Base-by-base conservation (phyloP, 2,113 vertebrate species). In the Bos indicus region DNA sequence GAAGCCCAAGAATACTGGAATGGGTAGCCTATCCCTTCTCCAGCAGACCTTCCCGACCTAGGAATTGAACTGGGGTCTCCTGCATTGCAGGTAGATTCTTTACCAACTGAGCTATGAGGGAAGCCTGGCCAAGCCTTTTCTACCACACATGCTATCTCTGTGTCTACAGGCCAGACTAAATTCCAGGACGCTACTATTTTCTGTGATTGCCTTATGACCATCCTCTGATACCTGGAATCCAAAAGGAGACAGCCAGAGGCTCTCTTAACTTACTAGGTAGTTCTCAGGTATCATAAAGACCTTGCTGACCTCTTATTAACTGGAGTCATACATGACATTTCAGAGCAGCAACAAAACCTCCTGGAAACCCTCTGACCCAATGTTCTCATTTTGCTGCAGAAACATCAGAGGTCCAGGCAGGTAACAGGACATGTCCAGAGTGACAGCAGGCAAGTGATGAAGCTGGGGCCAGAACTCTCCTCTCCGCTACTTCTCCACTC, bases 401-500 rank as follows among this genome's bases (percentile, higher is more conserved):
- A 33, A 64, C 6, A 0, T 33, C 15, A 64, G 60, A 64, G 15
- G 3, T 2, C 62, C 62, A 64, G 14, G 30, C 6, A 8, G 60
- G 7, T 64, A 7, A 33, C 15, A 64, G 15, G 1, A 64, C 15
- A 33, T 8, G 0, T 64, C 30, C 62, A 64, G 15, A 33, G 30
- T 64, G 62, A 64, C 7, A 33, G 30, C 7, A 0, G 15, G 7
- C 62, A 33, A 33, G 7, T 17, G 62, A 33, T 33, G 3, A 64
- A 64, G 15, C 7, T 8, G 3, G 5, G 7, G 62, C 1, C 30
- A 33, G 3, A 1, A 7, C 30, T 64, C 62, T 17, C 14, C 60
- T 8, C 30, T 33, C 0, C 4, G 3, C 3, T 64, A 64, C 62
- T 64, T 64, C 30, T 8, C 30, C 15, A n/a, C 0, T 1, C 30